These are phyloP conservation scores for Calliphora vicina DNA, from an alignment of 1,140 invertebrate species.

Conservation along the genomic window DNA sequence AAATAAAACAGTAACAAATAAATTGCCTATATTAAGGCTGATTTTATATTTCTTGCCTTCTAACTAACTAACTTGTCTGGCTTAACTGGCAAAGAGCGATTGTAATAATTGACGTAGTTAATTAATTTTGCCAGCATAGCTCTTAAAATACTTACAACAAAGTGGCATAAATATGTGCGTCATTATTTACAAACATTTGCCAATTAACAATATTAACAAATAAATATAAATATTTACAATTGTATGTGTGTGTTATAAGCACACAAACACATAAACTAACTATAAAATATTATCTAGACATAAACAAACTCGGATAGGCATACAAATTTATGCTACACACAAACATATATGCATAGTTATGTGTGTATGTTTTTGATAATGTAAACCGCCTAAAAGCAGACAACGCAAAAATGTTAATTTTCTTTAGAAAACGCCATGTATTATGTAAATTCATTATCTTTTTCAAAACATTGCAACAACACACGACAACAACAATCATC, in stretches of 20 bases:
- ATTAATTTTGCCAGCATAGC: background rate
- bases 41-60: background rate
- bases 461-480: background rate
- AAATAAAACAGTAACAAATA: too few species aligned
- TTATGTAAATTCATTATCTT: constrained; percentile 32
- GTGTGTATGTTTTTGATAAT: background rate
- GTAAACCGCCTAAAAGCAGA: constrained; percentile 40
- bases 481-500: background rate
- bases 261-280: background rate
- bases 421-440: background rate
- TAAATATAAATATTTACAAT: constrained; percentile 5
- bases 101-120: constrained; percentile 24
- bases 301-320: too few species aligned
- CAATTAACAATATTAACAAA: constrained; percentile 26
- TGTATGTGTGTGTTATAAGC: too few species aligned
- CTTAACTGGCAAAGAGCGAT: background rate
- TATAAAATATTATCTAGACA: too few species aligned
- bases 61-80: too few species aligned
- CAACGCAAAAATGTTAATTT: constrained; percentile 36
- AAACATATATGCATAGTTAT: background rate
- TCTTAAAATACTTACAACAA: background rate
- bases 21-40: background rate
- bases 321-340: background rate
- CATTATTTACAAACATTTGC: constrained; percentile 29
- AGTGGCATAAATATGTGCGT: background rate